A percentile compares a stretch with the other conserved stretches of the same genome.
phyloP scores from a whole-genome alignment of 2,113 vertebrate genomes.

The Caranx melampygus region DNA sequence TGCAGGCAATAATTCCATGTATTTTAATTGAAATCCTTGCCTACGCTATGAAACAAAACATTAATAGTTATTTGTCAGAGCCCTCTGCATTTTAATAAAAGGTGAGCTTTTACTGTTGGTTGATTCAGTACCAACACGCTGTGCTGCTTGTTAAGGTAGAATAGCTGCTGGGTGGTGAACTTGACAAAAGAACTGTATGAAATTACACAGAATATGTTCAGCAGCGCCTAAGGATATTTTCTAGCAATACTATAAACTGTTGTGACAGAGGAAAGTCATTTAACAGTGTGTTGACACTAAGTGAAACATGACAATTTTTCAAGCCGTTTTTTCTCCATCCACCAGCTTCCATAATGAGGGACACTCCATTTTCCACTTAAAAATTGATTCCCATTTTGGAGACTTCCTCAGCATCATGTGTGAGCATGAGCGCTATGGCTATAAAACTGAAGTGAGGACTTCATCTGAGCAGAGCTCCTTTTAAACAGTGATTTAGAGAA shows the following conservation, averaged over 20 bases:
- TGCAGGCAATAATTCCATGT: neutral
- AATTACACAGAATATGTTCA: slow-evolving; percentile 37
- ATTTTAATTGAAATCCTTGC: slow-evolving; percentile 38
- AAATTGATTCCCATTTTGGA: neutral
- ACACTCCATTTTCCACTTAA: slow-evolving; percentile 3
- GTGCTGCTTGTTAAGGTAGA: slow-evolving; percentile 4
- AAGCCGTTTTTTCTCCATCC: slow-evolving; percentile 21
- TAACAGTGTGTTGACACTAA: slow-evolving; percentile 23
- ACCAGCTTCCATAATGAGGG: slow-evolving; percentile 1
- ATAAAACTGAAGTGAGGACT: slow-evolving; percentile 2
- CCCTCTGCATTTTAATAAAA: slow-evolving; percentile 19
- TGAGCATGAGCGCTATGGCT: neutral
- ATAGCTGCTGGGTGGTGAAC: slow-evolving; percentile 45
- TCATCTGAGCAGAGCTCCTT: neutral
- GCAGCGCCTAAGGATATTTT: slow-evolving; percentile 44
- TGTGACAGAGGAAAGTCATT: slow-evolving; percentile 37
- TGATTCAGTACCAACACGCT: slow-evolving; percentile 16
- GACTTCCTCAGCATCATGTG: slow-evolving; percentile 8
- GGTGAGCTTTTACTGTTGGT: slow-evolving; percentile 6
- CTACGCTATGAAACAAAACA: slow-evolving; percentile 9
- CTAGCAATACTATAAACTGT: slow-evolving; percentile 27
- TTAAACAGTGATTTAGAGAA: slow-evolving; percentile 1
- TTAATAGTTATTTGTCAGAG: slow-evolving; percentile 1
- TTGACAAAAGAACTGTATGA: slow-evolving; percentile 35
- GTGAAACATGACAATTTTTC: slow-evolving; percentile 15